Conservation (phyloP, 2,113 vertebrate species). For the Vireo altiloquus region DNA sequence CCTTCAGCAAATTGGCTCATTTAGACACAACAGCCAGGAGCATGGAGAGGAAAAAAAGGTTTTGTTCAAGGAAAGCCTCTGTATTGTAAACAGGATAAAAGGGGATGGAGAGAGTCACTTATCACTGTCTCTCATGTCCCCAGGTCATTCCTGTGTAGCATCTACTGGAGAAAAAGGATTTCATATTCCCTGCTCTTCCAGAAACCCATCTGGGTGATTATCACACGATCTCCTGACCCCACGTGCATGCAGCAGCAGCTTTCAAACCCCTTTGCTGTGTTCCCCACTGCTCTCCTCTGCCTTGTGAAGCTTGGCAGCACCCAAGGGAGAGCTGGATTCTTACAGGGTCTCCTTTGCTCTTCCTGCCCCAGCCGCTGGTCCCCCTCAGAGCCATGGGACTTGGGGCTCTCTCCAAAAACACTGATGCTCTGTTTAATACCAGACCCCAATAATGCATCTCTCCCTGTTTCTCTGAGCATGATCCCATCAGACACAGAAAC, state of each 20-base stretch:
- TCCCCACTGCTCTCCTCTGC: neutral
- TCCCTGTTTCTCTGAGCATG: neutral
- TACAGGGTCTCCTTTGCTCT: neutral
- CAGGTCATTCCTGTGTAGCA: constrained; percentile 71
- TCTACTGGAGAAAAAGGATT: constrained; percentile 54
- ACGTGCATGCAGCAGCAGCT: neutral
- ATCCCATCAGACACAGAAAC: neutral
- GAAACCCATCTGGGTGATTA: constrained; percentile 32
- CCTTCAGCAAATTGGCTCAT: constrained; percentile 70
- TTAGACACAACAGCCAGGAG: constrained; percentile 79
- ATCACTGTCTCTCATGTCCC: constrained; percentile 75
- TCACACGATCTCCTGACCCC: constrained; percentile 33
- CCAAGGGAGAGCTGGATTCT: neutral
- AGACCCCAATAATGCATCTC: neutral
- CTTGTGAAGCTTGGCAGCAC: neutral
- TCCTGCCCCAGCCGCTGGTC: neutral
- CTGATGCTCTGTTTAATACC: neutral
- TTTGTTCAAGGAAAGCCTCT: constrained; percentile 75
- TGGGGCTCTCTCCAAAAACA: neutral
- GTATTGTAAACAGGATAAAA: constrained; percentile 86
- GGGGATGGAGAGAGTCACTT: constrained; percentile 70
- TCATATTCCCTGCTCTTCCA: constrained; percentile 44
- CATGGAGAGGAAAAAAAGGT: constrained; percentile 12
- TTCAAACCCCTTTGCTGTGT: neutral
- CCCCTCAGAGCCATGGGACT: neutral